phyloP scores from a whole-genome alignment of 2,113 vertebrate genomes.

The Coptodon rendalli region DNA sequence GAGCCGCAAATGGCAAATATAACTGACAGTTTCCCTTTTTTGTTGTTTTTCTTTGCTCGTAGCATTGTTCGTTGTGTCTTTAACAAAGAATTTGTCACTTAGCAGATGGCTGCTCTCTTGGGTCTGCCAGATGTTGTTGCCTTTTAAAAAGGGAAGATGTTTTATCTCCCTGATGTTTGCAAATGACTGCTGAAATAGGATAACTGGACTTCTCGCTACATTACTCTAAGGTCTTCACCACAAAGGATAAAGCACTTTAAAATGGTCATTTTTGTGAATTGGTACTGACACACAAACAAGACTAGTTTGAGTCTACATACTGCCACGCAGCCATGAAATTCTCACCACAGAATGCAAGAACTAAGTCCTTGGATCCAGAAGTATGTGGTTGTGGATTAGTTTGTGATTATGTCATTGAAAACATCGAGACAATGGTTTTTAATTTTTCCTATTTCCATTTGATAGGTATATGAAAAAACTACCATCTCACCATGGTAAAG shows the following conservation, averaged over 20 bases:
- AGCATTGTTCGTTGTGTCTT: background rate
- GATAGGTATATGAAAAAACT: background rate
- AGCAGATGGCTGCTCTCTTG: background rate
- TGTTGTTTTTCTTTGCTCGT: background rate
- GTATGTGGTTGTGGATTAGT: background rate
- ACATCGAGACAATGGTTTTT: background rate
- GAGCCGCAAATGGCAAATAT: background rate
- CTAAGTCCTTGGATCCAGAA: background rate
- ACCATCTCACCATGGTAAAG: background rate
- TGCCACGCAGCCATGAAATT: no score
- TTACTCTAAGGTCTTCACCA: accelerated
- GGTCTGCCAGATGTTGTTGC: background rate
- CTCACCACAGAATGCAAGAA: background rate
- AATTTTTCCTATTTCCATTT: background rate
- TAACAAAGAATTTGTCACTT: background rate
- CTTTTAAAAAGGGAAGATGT: background rate
- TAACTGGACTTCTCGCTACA: background rate
- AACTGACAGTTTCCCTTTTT: background rate
- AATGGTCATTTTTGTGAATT: background rate
- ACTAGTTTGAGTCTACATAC: no score
- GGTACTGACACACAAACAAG: no score
- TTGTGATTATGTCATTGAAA: background rate
- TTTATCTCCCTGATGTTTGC: background rate
- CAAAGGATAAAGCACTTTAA: background rate
- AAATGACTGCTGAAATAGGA: background rate